A percentile compares a stretch with the other conserved stretches of the same genome.
These are phyloP conservation scores for Melanitta fusca DNA, from an alignment of 2,797 vertebrate species.

Conservation along the genomic window DNA sequence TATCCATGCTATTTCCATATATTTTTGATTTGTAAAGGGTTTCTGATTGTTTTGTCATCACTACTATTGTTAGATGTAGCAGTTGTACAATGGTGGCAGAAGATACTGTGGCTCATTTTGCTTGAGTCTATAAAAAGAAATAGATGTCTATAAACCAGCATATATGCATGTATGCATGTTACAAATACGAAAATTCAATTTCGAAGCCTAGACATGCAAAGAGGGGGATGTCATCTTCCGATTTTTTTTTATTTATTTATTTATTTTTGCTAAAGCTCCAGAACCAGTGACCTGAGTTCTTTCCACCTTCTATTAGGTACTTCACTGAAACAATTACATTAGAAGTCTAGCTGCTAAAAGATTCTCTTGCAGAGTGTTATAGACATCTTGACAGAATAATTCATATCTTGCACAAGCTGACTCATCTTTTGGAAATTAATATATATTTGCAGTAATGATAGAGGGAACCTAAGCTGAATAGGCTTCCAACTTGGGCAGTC, in stretches of 20 bases:
- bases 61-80: background rate
- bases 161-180: background rate
- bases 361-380: background rate
- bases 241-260: background rate
- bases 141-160: background rate
- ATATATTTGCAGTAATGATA: conserved; percentile 2
- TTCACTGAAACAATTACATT: background rate
- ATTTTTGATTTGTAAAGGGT: background rate
- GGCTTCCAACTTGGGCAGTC: background rate
- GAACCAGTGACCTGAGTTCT: background rate
- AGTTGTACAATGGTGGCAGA: background rate
- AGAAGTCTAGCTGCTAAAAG: background rate
- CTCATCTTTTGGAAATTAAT: conserved; percentile 9
- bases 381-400: conserved; percentile 20
- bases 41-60: background rate
- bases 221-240: background rate
- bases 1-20: background rate
- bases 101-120: background rate
- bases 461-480: background rate
- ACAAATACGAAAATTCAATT: background rate
- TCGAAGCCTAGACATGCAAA: background rate
- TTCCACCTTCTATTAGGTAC: background rate
- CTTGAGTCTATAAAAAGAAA: background rate
- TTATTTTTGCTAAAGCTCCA: background rate
- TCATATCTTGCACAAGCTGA: background rate